phyloP scores from a whole-genome alignment of 2,113 vertebrate genomes.

The Sterna hirundo region DNA sequence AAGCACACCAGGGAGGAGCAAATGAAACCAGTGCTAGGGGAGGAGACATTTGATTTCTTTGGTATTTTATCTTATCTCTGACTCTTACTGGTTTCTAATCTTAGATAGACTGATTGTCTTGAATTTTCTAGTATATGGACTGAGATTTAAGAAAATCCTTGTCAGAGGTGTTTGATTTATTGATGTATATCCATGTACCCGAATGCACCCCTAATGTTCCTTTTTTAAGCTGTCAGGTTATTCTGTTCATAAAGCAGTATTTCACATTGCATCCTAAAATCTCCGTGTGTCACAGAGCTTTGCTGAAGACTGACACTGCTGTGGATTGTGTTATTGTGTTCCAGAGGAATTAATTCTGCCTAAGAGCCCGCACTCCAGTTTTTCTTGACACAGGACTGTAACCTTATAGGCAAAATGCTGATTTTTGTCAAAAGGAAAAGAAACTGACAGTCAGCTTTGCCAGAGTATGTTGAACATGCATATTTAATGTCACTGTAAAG shows the following conservation, averaged over 20 bases:
- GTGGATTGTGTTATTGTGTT: not conserved
- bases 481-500: slow-evolving; percentile 10
- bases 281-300: not conserved
- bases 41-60: not conserved
- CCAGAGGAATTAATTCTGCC: not conserved
- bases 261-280: not conserved
- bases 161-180: not conserved
- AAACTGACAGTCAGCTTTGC: not conserved
- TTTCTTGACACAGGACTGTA: not conserved
- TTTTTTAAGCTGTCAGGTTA: not conserved
- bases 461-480: not conserved
- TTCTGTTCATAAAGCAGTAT: not conserved
- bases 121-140: not conserved
- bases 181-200: not conserved
- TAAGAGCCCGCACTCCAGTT: not conserved
- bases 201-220: not conserved
- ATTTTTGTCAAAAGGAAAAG: not conserved
- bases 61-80: not conserved
- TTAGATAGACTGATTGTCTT: not conserved
- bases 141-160: not conserved
- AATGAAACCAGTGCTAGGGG: not conserved
- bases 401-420: not conserved
- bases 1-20: not conserved
- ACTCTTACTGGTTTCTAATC: not conserved
- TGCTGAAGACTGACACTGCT: not conserved